phyloP scores from a whole-genome alignment of 1,140 invertebrate genomes.

The silkworm (Bombyx mori) region DNA sequence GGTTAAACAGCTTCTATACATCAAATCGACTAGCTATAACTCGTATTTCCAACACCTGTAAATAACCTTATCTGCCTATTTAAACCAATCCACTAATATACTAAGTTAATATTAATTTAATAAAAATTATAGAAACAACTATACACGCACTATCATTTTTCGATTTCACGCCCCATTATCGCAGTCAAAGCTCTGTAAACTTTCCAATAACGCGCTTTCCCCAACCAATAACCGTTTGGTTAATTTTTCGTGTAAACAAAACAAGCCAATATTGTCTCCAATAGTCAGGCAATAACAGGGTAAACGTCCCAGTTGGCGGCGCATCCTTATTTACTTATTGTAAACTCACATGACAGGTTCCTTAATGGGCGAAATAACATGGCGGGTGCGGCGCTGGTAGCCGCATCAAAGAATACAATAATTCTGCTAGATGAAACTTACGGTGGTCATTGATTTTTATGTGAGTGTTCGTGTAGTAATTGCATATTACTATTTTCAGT shows the following conservation, averaged over 20 bases:
- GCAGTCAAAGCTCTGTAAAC: not conserved
- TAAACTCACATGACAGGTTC: constrained; percentile 68
- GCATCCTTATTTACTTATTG: constrained; percentile 67
- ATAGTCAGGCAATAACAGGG: constrained; percentile 58
- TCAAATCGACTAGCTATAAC: no score
- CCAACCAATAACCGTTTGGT: not conserved
- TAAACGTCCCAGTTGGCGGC: constrained; percentile 30
- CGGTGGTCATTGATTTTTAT: no score
- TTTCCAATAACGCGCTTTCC: no score
- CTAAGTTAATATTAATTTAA: not conserved
- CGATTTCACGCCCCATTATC: not conserved
- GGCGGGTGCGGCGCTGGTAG: constrained; percentile 43
- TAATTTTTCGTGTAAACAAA: constrained; percentile 59
- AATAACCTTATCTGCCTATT: no score
- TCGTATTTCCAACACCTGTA: no score
- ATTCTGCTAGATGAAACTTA: no score
- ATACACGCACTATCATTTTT: not conserved
- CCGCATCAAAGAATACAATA: constrained; percentile 32
- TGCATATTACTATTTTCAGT: no score
- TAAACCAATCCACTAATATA: not conserved
- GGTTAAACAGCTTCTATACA: no score
- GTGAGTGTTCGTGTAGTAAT: no score
- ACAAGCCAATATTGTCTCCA: constrained; percentile 37
- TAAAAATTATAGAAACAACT: not conserved
- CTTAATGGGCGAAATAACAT: constrained; percentile 65